Evolutionary conservation across 1,140 invertebrate species (phyloP).

Genomic region (Diuraphis noxia): DNA sequence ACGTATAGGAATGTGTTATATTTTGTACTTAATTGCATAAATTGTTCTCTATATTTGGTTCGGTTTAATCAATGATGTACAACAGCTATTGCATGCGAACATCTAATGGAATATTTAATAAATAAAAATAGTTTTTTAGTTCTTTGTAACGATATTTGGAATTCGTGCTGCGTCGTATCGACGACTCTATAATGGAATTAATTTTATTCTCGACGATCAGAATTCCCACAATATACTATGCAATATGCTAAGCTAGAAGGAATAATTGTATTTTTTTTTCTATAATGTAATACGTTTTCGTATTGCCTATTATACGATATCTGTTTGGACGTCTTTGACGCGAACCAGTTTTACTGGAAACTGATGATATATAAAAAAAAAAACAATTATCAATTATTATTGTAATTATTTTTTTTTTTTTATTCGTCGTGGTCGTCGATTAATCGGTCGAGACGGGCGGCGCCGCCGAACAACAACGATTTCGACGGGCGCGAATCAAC

Average conservation of each 20-base stretch:
- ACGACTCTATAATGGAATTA: background rate
- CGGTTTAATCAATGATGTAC: background rate
- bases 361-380: background rate
- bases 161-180: background rate
- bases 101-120: background rate
- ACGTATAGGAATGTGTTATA: no score
- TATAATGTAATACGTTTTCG: background rate
- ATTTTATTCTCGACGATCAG: background rate
- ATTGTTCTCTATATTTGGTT: background rate
- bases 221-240: background rate
- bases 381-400: slow-evolving; percentile 22
- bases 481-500: slow-evolving; percentile 22
- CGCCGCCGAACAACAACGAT: background rate
- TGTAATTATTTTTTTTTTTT: background rate
- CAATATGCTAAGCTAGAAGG: background rate
- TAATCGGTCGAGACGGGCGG: background rate
- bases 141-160: background rate
- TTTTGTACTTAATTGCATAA: background rate
- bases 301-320: background rate
- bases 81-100: background rate
- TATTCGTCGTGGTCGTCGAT: background rate
- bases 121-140: background rate
- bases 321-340: background rate
- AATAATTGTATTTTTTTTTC: background rate
- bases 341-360: slow-evolving; percentile 30